These are phyloP conservation scores for Trisateles emortualis DNA, from an alignment of 2,888 invertebrate genomes.

Conservation along the genomic window DNA sequence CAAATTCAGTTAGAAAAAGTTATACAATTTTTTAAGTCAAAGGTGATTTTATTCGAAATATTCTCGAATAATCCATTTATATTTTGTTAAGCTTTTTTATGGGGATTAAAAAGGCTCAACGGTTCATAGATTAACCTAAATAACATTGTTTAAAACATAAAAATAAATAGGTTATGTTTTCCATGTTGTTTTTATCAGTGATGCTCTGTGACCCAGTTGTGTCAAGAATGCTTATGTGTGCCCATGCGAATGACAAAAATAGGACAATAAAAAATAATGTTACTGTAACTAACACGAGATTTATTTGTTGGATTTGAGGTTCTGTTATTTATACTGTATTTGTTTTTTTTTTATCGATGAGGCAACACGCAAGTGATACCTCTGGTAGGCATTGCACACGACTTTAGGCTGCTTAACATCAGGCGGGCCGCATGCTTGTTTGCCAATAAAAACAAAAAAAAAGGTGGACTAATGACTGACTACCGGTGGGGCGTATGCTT, in stretches of 20 bases:
- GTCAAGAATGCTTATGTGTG: slow-evolving; percentile 27
- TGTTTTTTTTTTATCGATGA: no score
- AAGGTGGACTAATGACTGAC: no score
- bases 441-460: no score
- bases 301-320: not conserved
- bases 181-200: slow-evolving; percentile 43
- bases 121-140: slow-evolving; percentile 50
- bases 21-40: slow-evolving; percentile 29
- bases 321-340: not conserved
- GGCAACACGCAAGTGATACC: no score
- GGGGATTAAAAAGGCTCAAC: slow-evolving; percentile 52
- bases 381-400: no score
- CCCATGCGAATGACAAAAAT: slow-evolving; percentile 34
- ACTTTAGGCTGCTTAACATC: no score
- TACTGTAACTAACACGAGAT: slow-evolving; percentile 13
- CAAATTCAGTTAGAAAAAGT: slow-evolving; percentile 30
- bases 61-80: slow-evolving; percentile 19
- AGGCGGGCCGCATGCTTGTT: no score
- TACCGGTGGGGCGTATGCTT: no score
- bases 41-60: slow-evolving; percentile 19
- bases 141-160: slow-evolving; percentile 50
- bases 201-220: slow-evolving; percentile 33
- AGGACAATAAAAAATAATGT: slow-evolving; percentile 31
- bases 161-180: slow-evolving; percentile 37
- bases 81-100: slow-evolving; percentile 30